A percentile compares a stretch with the other conserved stretches of the same genome.
These are phyloP conservation scores for Spea bombifrons DNA, from an alignment of 2,113 vertebrate species.

Conservation along the genomic window DNA sequence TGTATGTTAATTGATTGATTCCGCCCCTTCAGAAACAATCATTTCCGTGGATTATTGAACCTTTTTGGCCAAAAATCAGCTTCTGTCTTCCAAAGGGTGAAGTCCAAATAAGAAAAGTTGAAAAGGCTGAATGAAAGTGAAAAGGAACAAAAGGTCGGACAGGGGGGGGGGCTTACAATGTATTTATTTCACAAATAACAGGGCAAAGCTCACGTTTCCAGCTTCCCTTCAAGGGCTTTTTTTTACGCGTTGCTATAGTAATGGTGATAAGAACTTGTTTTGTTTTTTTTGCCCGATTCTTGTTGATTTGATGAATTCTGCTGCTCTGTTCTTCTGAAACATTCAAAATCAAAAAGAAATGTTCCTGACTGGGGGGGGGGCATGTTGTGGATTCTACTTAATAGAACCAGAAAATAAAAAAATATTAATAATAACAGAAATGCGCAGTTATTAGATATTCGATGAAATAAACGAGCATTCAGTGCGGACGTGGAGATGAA, in stretches of 20 bases:
- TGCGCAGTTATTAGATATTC: too few relatives aligned
- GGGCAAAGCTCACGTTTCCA: background rate
- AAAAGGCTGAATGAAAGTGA: background rate
- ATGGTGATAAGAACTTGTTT: slow-evolving; percentile 16
- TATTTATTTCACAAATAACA: background rate
- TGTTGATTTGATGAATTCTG: slow-evolving; percentile 24
- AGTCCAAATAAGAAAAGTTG: background rate
- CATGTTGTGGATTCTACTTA: too few relatives aligned
- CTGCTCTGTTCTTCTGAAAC: slow-evolving; percentile 18
- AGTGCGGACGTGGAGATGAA: too few relatives aligned
- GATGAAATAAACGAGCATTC: too few relatives aligned
- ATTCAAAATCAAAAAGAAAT: background rate
- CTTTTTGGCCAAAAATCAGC: background rate
- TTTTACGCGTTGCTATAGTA: slow-evolving; percentile 43
- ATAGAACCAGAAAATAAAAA: too few relatives aligned
- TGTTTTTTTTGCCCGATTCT: background rate
- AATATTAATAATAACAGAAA: too few relatives aligned
- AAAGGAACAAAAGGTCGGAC: background rate
- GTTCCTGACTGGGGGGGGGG: background rate
- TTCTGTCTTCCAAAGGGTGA: background rate
- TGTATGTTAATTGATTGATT: too few relatives aligned
- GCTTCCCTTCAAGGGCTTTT: background rate
- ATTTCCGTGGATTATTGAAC: too few relatives aligned
- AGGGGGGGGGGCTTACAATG: background rate
- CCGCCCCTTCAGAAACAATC: too few relatives aligned